Conservation (phyloP, 2,113 vertebrate genomes). For the Sinocyclocheilus anshuiensis region DNA sequence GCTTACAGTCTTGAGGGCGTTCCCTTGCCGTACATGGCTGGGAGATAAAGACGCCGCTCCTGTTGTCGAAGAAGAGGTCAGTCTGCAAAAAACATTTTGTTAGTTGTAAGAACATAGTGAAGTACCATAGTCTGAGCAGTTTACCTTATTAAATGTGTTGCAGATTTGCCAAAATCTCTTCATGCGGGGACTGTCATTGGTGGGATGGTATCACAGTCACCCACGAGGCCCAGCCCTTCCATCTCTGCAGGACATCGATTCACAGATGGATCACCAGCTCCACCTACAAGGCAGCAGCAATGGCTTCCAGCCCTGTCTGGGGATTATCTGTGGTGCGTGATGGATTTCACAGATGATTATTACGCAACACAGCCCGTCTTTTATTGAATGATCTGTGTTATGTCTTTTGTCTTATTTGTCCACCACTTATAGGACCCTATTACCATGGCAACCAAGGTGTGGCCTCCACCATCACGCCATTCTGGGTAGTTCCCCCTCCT, state of each 20-base stretch:
- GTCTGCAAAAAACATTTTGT: neutral
- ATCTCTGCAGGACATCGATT: constrained; percentile 91
- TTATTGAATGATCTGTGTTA: neutral
- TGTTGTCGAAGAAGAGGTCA: constrained; percentile 88
- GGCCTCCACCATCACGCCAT: constrained; percentile 90
- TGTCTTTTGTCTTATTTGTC: neutral
- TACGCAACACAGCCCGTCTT: neutral
- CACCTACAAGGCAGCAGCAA: constrained; percentile 91
- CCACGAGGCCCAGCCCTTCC: constrained; percentile 87
- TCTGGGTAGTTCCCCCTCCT: constrained; percentile 94
- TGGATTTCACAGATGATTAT: neutral
- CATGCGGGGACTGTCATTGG: constrained; percentile 89
- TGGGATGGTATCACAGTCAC: constrained; percentile 98
- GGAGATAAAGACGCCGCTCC: constrained; percentile 81
- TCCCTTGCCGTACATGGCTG: constrained; percentile 89
- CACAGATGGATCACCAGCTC: constrained; percentile 96
- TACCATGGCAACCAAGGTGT: constrained; percentile 86
- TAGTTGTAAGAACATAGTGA: no score
- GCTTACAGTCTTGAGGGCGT: constrained; percentile 88
- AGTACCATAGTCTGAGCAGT: neutral
- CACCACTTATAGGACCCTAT: constrained; percentile 81
- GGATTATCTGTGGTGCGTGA: constrained; percentile 88
- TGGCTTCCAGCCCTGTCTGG: constrained; percentile 94
- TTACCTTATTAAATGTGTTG: neutral
- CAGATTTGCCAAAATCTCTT: constrained; percentile 96